Evolutionary conservation across 2,113 vertebrate genomes (phyloP), one percentile per base, ranked within the genome.

Genomic region (Tauraco erythrolophus): DNA sequence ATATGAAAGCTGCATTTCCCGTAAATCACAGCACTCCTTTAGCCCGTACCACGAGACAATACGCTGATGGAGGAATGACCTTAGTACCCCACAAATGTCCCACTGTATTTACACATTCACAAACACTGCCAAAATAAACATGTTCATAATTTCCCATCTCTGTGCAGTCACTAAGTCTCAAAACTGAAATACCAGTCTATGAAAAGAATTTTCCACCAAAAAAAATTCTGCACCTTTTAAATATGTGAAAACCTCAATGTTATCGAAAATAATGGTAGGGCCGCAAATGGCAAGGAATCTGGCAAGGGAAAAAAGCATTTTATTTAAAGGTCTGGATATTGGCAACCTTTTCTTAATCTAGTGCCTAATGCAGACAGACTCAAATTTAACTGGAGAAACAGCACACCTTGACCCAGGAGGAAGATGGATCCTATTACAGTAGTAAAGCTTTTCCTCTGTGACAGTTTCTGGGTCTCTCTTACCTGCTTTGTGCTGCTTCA

Each of bases 21-120:
- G 4, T 84, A 90, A 97, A 81, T 46, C 56, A 31, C 56, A 68
- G 33, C 45, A 53, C 35, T 69, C 30, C 33, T 92, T 91, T 25
- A 79, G 37, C 62, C 65, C 66, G 2, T 3, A 15, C n/a, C 54
- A 61, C 0, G 0, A 77, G n/a, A 43, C 16, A 4, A 17, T 18
- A 27, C 1, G 1, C 4, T 45, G 61, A 46, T 30, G 11, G 19
- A 56, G 18, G 25, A 79, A 41, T 16, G 24, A 51, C 51, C 56
- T 66, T 50, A 51, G 30, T n/a, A 27, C 7, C 27, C 46, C 19
- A 2, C 5, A 64, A 33, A 81, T 30, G 24, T 17, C 16, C 61
- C 14, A n/a, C 11, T 11, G 12, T 11, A 43, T 2, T 11, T 4
- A 24, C 21, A 10, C 4, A 10, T 5, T 71, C 1, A 2, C 23